Percentiles rank a stretch among this genome's conserved stretches.
Evolutionary conservation across 2,113 vertebrate genomes (phyloP).

Genomic region (Clinocottus analis): DNA sequence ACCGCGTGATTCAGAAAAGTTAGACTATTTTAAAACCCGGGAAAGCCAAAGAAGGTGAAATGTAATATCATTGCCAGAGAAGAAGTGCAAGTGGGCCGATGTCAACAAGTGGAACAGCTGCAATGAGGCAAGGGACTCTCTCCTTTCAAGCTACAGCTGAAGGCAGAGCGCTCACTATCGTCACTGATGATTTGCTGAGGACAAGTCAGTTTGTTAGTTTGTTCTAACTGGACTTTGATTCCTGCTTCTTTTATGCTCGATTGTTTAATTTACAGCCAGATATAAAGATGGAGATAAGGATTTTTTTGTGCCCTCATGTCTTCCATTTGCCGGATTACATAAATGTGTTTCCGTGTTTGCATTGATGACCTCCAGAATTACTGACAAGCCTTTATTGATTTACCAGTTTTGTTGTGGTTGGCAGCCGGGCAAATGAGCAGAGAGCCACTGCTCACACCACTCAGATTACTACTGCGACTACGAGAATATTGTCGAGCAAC

Average conservation of each 20-base stretch:
- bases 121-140: constrained; percentile 33
- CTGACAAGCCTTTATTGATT: constrained; percentile 70
- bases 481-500: constrained; percentile 15
- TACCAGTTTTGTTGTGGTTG: constrained; percentile 52
- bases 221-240: neutral
- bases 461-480: constrained; percentile 8
- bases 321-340: constrained; percentile 69
- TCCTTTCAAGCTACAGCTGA: constrained; percentile 41
- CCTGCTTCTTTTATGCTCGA: neutral
- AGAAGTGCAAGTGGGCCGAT: constrained; percentile 44
- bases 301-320: constrained; percentile 41
- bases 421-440: constrained; percentile 39
- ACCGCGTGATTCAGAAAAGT: constrained; percentile 66
- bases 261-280: constrained; percentile 4
- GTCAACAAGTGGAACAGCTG: constrained; percentile 72
- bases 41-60: constrained; percentile 72
- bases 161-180: constrained; percentile 22
- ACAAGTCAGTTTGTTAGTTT: neutral
- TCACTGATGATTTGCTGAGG: constrained; percentile 10
- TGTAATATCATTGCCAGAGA: constrained; percentile 69
- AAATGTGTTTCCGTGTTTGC: constrained; percentile 68
- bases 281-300: constrained; percentile 9
- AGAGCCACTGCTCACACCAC: constrained; percentile 27
- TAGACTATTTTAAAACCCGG: constrained; percentile 71
- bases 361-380: constrained; percentile 70